phyloP scores from a whole-genome alignment of 30 jellyfish, hydroid and myxozoan species.

The Catostylus mosaicus region DNA sequence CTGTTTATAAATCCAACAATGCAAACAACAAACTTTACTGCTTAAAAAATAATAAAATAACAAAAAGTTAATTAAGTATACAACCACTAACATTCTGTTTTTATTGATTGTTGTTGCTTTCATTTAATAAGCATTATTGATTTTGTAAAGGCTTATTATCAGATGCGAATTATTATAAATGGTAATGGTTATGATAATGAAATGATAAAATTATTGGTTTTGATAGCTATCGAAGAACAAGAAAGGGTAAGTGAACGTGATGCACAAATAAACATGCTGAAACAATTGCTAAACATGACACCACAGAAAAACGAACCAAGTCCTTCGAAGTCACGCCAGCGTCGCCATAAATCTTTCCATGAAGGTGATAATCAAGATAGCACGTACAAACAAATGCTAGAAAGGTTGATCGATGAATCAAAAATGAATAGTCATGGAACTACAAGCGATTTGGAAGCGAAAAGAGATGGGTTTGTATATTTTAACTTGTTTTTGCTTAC shows the following conservation, averaged over 20 bases:
- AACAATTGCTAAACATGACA: constrained; percentile 33
- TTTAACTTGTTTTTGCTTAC: too few species aligned
- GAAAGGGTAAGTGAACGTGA: constrained; percentile 45
- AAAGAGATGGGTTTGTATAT: constrained; percentile 24
- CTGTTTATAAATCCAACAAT: too few species aligned
- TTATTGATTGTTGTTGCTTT: too few species aligned
- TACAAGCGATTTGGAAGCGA: constrained; percentile 3
- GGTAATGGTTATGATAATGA: neutral
- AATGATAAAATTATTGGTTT: neutral
- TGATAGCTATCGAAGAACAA: constrained; percentile 48
- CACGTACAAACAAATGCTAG: constrained; percentile 41
- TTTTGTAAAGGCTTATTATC: too few species aligned
- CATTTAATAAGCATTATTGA: too few species aligned
- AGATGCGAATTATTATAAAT: too few species aligned
- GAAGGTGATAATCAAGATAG: constrained; percentile 31
- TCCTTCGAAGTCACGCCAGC: neutral
- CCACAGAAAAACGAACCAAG: constrained; percentile 2
- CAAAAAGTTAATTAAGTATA: too few species aligned
- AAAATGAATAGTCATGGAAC: neutral
- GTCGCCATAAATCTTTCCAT: constrained; percentile 19
- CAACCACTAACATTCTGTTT: too few species aligned
- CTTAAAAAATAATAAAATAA: too few species aligned
- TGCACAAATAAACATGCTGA: constrained; percentile 49
- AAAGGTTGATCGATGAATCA: constrained; percentile 12
- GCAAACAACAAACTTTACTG: too few species aligned